Base-by-base conservation (phyloP, 2,797 vertebrate species). In the Melanogrammus aeglefinus region DNA sequence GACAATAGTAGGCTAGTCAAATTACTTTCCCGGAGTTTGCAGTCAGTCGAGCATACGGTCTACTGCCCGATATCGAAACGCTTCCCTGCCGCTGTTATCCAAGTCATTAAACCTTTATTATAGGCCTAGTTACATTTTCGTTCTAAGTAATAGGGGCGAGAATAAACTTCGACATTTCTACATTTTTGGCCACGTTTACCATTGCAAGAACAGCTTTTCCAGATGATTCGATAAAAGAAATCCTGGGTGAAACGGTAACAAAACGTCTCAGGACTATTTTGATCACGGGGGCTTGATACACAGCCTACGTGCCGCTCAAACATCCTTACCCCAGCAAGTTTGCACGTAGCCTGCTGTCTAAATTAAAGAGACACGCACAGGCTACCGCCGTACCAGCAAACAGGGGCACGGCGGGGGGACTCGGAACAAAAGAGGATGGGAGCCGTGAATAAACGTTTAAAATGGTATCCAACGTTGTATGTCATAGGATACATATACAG, bases 211-310 rank as follows among this genome's bases (percentile, higher is more conserved):
- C 88, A 84, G 88, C 83, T 86, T 86, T 83, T 84, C 82, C 76
- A 74, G 77, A 83, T 75, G 83, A 75, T 81, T 85, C 79, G 91
- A 93, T 91, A 92, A 79, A 85, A 12, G 93, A 91, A 90, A 38
- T 71, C 31, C 44, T 21, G 16, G 16, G 84, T 24, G 75, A 41
- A 71, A 72, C 75, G 83, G 83, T 88, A 88, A 92, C 89, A 91
- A 88, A 88, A 85, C 83, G 78, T 88, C 91, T 31, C 41, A 86
- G 88, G 90, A 92, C 88, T 73, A 72, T 93, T 92, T 94, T 91
- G 93, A 94, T 94, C 88, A 57, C 84, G 84, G 85, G 87, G 88
- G 92, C 88, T 88, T 87, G 92, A 94, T 92, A 90, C 88, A 90
- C 86, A 76, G 21, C 21, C 90, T 94, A 93, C 92, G 92, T 94